A percentile compares a stretch with the other conserved stretches of the same genome.
These are phyloP conservation scores for Trichogramma evanescens DNA, from an alignment of 2,888 invertebrate genomes.

Conservation along the genomic window DNA sequence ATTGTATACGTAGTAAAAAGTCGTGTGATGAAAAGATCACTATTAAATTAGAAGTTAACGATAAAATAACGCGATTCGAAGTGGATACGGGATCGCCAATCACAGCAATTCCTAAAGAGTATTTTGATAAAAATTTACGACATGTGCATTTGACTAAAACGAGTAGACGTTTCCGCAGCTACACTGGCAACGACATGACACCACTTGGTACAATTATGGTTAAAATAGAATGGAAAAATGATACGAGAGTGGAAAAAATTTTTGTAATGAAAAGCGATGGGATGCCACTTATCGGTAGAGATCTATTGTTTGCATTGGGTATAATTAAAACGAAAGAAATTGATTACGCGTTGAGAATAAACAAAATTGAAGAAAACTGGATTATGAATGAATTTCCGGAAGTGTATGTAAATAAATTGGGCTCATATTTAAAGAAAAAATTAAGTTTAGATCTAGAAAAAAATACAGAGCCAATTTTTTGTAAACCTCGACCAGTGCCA, in stretches of 20 bases:
- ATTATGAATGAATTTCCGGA: not conserved
- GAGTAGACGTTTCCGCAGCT: not conserved
- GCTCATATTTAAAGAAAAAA: slow-evolving; percentile 11
- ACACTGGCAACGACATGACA: not conserved
- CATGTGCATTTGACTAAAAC: not conserved
- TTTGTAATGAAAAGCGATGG: not conserved
- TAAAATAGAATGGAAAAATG: not conserved
- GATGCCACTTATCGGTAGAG: not conserved
- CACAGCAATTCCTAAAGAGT: not conserved
- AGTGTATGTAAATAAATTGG: slow-evolving; percentile 15
- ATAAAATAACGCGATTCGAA: not conserved
- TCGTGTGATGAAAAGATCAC: not conserved
- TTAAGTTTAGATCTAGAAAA: slow-evolving; percentile 17
- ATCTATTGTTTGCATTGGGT: not conserved
- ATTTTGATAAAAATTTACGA: not conserved
- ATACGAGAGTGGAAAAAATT: not conserved
- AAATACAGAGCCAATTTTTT: slow-evolving; percentile 14
- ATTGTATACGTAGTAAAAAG: not conserved
- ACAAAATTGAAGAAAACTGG: not conserved
- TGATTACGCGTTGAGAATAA: not conserved
- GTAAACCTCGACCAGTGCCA: slow-evolving; percentile 27
- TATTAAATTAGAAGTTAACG: not conserved
- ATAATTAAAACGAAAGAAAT: slow-evolving; percentile 1
- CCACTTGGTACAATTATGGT: not conserved
- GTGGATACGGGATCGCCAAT: not conserved